Evolutionary conservation across 2,888 invertebrate genomes (phyloP).

Genomic region (Cheilosia variabilis): DNA sequence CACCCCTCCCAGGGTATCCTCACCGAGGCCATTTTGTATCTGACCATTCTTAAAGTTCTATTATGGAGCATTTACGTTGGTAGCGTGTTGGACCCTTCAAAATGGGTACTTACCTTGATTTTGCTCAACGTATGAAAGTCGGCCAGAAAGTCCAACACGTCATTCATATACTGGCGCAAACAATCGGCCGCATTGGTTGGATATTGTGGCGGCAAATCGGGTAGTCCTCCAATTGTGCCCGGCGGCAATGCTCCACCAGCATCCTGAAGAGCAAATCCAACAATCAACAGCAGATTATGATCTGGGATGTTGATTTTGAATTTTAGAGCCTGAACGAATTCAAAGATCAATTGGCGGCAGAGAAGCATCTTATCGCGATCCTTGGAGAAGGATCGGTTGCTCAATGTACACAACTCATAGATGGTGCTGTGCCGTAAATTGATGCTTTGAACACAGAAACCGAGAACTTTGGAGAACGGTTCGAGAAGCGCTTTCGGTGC

Average conservation of each 20-base stretch:
- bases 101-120: conserved; percentile 89
- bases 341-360: conserved; percentile 95
- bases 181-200: conserved; percentile 97
- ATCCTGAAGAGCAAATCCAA: conserved; percentile 95
- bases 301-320: conserved; percentile 98
- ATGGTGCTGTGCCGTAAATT: conserved; percentile 91
- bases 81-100: conserved; percentile 10
- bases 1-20: conserved; percentile 98
- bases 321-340: conserved; percentile 96
- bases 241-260: conserved; percentile 94
- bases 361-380: conserved; percentile 97
- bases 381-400: conserved; percentile 93
- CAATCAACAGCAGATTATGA: conserved; percentile 95
- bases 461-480: conserved; percentile 97
- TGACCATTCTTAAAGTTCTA: conserved; percentile 85
- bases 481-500: conserved; percentile 91
- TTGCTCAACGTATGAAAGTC: conserved; percentile 98
- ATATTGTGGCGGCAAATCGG: conserved; percentile 83
- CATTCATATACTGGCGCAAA: conserved; percentile 94
- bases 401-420: conserved; percentile 94
- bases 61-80: conserved; percentile 32
- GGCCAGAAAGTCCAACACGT: conserved; percentile 96
- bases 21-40: conserved; percentile 90
- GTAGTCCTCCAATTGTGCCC: conserved; percentile 87
- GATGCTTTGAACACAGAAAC: conserved; percentile 95